phyloP scores from a whole-genome alignment of 2,888 invertebrate genomes.

The Loripinus fragilis region DNA sequence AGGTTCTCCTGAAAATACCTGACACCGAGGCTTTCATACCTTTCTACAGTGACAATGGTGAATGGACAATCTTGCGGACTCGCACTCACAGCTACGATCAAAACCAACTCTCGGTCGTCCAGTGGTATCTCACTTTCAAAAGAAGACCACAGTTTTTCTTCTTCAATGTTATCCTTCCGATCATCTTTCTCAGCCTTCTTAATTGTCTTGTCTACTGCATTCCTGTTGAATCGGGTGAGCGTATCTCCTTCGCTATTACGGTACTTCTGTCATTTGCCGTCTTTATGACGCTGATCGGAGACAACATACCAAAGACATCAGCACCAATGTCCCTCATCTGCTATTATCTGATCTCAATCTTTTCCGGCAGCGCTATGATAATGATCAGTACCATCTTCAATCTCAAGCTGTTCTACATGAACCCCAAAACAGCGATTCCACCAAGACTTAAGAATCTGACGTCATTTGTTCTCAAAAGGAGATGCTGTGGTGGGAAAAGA shows the following conservation, averaged over 20 bases:
- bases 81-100: not conserved
- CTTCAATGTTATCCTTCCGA: constrained; percentile 38
- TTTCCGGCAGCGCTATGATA: constrained; percentile 29
- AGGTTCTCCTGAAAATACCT: constrained; percentile 28
- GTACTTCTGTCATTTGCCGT: constrained; percentile 44
- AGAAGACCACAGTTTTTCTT: constrained; percentile 34
- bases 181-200: constrained; percentile 31
- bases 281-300: constrained; percentile 42
- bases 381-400: constrained; percentile 27
- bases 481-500: not conserved
- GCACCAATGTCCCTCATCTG: constrained; percentile 42
- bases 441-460: not conserved
- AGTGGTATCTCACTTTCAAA: constrained; percentile 21
- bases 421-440: not conserved
- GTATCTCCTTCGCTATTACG: constrained; percentile 39
- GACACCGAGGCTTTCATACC: constrained; percentile 4
- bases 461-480: not conserved
- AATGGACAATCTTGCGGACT: constrained; percentile 33
- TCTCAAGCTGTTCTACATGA: constrained; percentile 27
- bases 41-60: constrained; percentile 42
- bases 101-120: constrained; percentile 17
- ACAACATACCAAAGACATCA: constrained; percentile 45
- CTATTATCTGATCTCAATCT: constrained; percentile 29
- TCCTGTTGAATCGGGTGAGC: constrained; percentile 37
- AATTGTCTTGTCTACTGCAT: constrained; percentile 32